phyloP scores from a whole-genome alignment of 2,113 vertebrate species.

The Hystrix cristata region DNA sequence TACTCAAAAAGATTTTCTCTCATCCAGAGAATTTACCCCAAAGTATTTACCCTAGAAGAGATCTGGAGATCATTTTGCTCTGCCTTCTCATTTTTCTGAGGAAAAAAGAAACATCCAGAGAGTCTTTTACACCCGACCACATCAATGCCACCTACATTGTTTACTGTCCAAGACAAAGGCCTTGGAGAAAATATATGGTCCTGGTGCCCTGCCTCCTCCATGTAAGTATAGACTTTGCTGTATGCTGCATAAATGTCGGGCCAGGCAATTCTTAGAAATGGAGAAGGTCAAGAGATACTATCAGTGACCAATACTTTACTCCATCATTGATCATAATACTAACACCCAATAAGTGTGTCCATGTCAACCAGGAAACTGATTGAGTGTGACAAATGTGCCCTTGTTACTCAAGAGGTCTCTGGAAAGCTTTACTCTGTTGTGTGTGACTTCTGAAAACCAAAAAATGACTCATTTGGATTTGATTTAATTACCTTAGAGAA shows the following conservation, averaged over 20 bases:
- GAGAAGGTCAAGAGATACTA: conserved; percentile 43
- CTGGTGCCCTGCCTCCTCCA: neutral
- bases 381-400: neutral
- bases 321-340: neutral
- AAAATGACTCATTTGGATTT: conserved; percentile 63
- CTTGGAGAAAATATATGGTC: neutral
- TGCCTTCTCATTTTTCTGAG: neutral
- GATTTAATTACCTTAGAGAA: conserved; percentile 69
- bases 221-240: neutral
- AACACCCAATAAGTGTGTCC: conserved; percentile 48
- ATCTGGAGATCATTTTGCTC: neutral
- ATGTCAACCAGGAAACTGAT: conserved; percentile 59
- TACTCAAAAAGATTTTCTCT: conserved; percentile 41
- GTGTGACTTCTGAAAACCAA: conserved; percentile 61
- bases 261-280: conserved; percentile 56
- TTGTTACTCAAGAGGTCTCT: conserved; percentile 61
- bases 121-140: conserved; percentile 1
- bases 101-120: neutral
- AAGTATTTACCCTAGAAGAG: neutral
- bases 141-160: neutral
- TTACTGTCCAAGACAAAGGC: conserved; percentile 27
- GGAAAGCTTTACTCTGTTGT: conserved; percentile 58
- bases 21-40: conserved; percentile 20
- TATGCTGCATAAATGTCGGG: neutral
- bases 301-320: conserved; percentile 44